These are phyloP conservation scores for Alexandromys fortis DNA, from an alignment of 2,113 vertebrate species.

Conservation along the genomic window DNA sequence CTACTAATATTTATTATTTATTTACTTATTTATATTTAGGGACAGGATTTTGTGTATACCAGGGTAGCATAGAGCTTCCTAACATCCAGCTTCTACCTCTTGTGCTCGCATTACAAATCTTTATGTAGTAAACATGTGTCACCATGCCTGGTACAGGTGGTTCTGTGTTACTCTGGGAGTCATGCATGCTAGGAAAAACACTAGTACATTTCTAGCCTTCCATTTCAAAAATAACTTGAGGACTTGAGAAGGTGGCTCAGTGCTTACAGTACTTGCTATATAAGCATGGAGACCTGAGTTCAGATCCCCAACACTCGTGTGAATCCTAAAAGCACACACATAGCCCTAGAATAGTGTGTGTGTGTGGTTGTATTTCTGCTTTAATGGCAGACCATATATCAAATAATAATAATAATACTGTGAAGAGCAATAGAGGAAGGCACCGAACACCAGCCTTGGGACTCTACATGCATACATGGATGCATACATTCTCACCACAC, in stretches of 20 bases:
- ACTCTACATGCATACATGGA: not conserved
- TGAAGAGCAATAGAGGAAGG: not conserved
- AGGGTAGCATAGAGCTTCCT: not conserved
- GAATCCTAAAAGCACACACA: not conserved
- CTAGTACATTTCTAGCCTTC: not conserved
- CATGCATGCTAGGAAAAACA: not conserved
- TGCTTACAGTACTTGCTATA: not conserved
- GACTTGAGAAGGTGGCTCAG: not conserved
- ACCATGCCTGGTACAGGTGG: not conserved
- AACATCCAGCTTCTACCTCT: not conserved
- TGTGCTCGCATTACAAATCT: not conserved
- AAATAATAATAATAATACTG: not conserved
- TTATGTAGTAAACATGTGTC: not conserved
- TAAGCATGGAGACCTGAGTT: not conserved
- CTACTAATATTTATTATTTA: not conserved
- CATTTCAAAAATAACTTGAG: not conserved
- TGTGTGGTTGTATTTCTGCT: not conserved
- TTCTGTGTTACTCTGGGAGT: not conserved
- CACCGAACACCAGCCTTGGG: not conserved
- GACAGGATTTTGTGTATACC: not conserved
- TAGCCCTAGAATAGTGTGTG: not conserved
- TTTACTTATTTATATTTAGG: not conserved
- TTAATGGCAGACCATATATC: not conserved
- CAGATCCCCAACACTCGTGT: not conserved
- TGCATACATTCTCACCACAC: not conserved